Evolutionary conservation across 2,797 vertebrate species (phyloP), one percentile per base, ranked within the genome.

Genomic region (Vespertilio murinus): DNA sequence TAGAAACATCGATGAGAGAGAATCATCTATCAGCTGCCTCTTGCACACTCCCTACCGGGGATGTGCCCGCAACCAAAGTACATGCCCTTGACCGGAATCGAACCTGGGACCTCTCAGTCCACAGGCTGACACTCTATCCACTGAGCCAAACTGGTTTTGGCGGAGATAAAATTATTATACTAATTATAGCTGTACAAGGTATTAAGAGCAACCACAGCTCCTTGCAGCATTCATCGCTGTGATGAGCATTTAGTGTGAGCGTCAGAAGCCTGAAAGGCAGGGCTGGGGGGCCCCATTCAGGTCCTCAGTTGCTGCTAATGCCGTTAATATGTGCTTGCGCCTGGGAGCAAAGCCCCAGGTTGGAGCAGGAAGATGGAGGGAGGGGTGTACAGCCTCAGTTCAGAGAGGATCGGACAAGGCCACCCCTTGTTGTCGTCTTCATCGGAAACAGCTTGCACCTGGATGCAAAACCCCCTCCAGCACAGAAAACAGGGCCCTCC

Each of bases 151-250:
- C n/a, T n/a, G n/a, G n/a, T n/a, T n/a, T n/a, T n/a, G n/a, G n/a
- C n/a, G 78, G 74, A 94, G 61, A 74, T 56, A 54, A 28, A 88
- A 13, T 91, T n/a, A 79, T 70, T 45, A 54, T 5, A 28, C 25
- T 49, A 42, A 77, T 81, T 65, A 61, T 3, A 8, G 47, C 47
- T 69, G 17, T 59, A 45, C 77, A 77, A 73, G 40, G 45, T 78
- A 67, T 25, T 25, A 33, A 78, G 38, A 89, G 35, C 16, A 38
- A 16, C 33, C 0, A 0, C 2, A 59, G 40, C 30, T 90, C 69
- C 71, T 35, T 11, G 18, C 14, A 6, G 12, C 35, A 20, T 42
- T 42, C 8, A 3, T 14, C 52, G 40, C 20, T n/a, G 25, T 56
- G 45, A 38, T 2, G 38, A 73, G 69, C 33, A 85, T 64, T 65